Conservation (phyloP, 2,113 vertebrate species). For the Amia ocellicauda region DNA sequence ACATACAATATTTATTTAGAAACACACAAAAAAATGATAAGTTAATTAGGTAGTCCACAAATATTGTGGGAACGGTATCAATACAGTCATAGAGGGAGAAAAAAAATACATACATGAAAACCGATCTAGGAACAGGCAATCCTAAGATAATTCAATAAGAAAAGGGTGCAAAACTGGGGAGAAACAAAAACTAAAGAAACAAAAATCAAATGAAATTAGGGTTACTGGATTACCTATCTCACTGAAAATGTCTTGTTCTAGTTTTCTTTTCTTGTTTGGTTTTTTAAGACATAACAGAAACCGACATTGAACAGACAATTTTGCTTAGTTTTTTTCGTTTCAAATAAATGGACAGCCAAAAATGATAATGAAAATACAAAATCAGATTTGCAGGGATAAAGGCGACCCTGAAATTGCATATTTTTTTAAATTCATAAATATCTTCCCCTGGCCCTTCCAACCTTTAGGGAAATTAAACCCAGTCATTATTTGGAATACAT, state of each 20-base stretch:
- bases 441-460: constrained; percentile 23
- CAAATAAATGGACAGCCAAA: constrained; percentile 19
- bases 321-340: constrained; percentile 23
- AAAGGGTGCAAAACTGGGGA: constrained; percentile 31
- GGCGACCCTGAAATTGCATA: constrained; percentile 53
- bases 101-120: constrained; percentile 62
- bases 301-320: neutral
- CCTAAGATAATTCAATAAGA: constrained; percentile 36
- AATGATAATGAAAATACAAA: neutral
- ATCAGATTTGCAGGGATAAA: constrained; percentile 21
- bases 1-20: constrained; percentile 84
- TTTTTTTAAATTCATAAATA: constrained; percentile 45
- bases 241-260: neutral
- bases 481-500: no score
- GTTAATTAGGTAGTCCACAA: constrained; percentile 85
- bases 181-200: constrained; percentile 34
- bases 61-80: constrained; percentile 83
- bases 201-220: constrained; percentile 37
- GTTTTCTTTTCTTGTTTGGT: no score
- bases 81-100: constrained; percentile 70
- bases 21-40: constrained; percentile 78
- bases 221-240: neutral
- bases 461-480: neutral
- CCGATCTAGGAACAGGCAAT: constrained; percentile 66
- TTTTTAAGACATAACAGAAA: neutral